Percentiles rank a stretch among this genome's conserved stretches.
Evolutionary conservation across 2,113 vertebrate species (phyloP).

Genomic region (Phylloscopus trochilus): DNA sequence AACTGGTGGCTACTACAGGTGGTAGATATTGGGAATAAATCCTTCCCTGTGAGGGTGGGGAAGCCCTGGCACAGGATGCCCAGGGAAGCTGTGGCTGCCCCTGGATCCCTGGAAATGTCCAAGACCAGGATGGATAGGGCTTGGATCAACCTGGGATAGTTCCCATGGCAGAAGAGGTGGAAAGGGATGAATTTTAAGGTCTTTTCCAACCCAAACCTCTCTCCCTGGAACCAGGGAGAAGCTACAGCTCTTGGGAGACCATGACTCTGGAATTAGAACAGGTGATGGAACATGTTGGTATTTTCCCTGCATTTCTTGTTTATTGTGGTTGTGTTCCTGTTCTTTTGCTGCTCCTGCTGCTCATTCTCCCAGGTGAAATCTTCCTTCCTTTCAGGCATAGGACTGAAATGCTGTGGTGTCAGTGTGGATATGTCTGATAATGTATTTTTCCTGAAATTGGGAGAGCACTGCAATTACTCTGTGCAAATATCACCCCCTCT

Average conservation of each 20-base stretch:
- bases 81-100: not conserved
- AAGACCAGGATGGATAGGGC: accelerated
- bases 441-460: not conserved
- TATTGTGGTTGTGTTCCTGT: not conserved
- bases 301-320: not conserved
- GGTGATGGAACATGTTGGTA: not conserved
- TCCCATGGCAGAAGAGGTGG: not conserved
- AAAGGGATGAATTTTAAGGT: not conserved
- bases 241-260: not conserved
- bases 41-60: accelerated
- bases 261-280: not conserved
- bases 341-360: not conserved
- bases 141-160: not conserved
- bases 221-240: not conserved
- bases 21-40: not conserved
- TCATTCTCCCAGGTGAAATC: not conserved
- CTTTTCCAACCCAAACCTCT: not conserved
- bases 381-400: not conserved
- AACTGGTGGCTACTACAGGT: not conserved
- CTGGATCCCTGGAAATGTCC: not conserved
- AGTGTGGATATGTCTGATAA: not conserved
- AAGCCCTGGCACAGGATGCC: accelerated
- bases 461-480: not conserved
- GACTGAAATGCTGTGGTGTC: not conserved
- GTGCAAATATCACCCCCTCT: not conserved